A percentile compares a stretch with the other conserved stretches of the same genome.
phyloP scores from a whole-genome alignment of 2,888 invertebrate genomes.

The Trichogramma dendrolimi region DNA sequence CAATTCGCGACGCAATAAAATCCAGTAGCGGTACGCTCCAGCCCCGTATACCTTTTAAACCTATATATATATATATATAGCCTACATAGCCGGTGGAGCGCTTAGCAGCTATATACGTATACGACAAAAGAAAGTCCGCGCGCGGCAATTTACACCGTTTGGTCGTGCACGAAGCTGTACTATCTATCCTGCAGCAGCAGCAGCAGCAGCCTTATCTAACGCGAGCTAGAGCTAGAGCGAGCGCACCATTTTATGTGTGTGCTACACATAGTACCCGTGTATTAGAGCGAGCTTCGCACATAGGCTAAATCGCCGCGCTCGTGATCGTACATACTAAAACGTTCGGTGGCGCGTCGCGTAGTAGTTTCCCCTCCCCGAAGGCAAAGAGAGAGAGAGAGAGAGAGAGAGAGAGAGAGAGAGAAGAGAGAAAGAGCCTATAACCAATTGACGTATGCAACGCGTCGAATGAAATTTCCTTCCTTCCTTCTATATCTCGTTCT shows the following conservation, averaged over 20 bases:
- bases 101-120: too few relatives aligned
- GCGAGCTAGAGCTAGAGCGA: slow-evolving; percentile 27
- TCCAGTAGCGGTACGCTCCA: too few relatives aligned
- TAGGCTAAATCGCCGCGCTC: slow-evolving; percentile 44
- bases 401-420: not conserved
- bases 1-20: too few relatives aligned
- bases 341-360: too few relatives aligned
- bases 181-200: slow-evolving; percentile 2
- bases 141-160: too few relatives aligned
- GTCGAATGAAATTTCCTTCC: slow-evolving; percentile 33
- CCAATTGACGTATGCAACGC: slow-evolving; percentile 36
- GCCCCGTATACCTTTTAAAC: too few relatives aligned
- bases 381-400: not conserved
- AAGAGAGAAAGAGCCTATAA: slow-evolving; percentile 20
- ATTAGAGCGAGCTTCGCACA: too few relatives aligned
- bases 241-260: slow-evolving; percentile 18
- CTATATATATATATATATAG: too few relatives aligned
- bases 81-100: too few relatives aligned
- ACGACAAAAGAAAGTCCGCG: too few relatives aligned
- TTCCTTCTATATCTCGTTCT: slow-evolving; percentile 5
- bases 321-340: slow-evolving; percentile 46
- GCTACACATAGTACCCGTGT: too few relatives aligned
- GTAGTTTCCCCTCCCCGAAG: slow-evolving; percentile 13
- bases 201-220: slow-evolving; percentile 41
- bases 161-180: not conserved